Base-by-base conservation (phyloP, 92 coral and sea anemone genomes). In the Parazoanthus swiftii region DNA sequence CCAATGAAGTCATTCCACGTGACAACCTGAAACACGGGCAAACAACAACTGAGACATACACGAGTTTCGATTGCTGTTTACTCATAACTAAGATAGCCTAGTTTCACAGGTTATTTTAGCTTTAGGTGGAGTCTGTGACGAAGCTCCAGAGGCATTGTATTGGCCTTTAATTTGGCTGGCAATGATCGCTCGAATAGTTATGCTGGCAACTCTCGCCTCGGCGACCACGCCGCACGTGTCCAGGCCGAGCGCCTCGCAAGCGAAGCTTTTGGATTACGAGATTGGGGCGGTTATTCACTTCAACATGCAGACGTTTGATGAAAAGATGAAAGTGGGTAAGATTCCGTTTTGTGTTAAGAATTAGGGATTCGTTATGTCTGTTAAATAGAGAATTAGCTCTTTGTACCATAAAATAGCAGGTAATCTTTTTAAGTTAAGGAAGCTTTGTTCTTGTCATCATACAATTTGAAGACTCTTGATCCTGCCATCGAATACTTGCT, bases 281-380 rank as follows among this genome's bases (percentile, higher is more conserved):
- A 92, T 95, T 8, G 98, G 98, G 68, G 98, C 98, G 14, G 81
- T 91, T n/a, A 94, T 95, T 74, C 96, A 95, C 91, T 95, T 95
- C 88, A 91, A 93, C 79, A 95, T 95, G 98, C 94, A 95, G 82
- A 95, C 98, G 21, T 95, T 93, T 86, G 78, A 86, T 42, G 86
- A 84, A 25, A 76, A 39, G 29, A 91, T 91, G 94, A 90, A 79
- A 70, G 86, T 88, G 80, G 98, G 98, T 95, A 91, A n/a, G 94
- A 84, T 29, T 2, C 70, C 26, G n/a, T 63, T 23, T 18, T 18
- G n/a, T 63, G 6, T 63, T 63, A 63, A 63, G 26, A 63, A 63
- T 20, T 63, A 3, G 8, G 21, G 25, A 63, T 63, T 63, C 15
- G 25, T 21, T 4, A 6, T 20, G 4, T 58, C 66, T 63, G 5